phyloP scores from a whole-genome alignment of 2,888 invertebrate genomes.

The Chloroclystis v-ata region DNA sequence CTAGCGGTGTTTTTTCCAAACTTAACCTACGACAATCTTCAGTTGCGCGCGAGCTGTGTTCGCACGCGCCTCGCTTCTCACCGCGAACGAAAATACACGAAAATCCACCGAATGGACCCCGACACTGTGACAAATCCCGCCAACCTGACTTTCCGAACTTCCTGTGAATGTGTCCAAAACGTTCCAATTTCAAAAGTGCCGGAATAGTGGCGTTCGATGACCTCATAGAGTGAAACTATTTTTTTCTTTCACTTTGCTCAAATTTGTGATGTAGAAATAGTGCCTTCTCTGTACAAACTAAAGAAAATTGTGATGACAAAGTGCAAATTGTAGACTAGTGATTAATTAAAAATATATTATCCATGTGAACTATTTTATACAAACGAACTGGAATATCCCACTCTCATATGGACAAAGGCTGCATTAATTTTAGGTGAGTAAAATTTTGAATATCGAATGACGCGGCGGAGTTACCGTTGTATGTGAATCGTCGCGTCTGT shows the following conservation, averaged over 20 bases:
- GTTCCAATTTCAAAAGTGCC: constrained; percentile 53
- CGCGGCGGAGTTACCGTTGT: constrained; percentile 24
- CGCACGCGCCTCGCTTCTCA: constrained; percentile 60
- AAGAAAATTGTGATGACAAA: constrained; percentile 66
- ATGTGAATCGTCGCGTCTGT: constrained; percentile 45
- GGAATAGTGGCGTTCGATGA: constrained; percentile 56
- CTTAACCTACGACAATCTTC: constrained; percentile 74
- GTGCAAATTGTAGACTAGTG: constrained; percentile 68
- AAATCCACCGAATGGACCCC: constrained; percentile 59
- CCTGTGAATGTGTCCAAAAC: constrained; percentile 42
- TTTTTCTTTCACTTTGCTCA: constrained; percentile 65
- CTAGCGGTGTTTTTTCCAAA: constrained; percentile 70
- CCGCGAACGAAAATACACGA: constrained; percentile 50
- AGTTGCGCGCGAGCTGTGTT: constrained; percentile 73
- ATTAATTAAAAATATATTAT: constrained; percentile 43
- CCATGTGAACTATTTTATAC: constrained; percentile 48
- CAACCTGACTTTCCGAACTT: constrained; percentile 50
- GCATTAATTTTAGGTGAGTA: constrained; percentile 57
- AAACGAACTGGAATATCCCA: constrained; percentile 36
- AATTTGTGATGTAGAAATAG: constrained; percentile 71
- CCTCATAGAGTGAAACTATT: constrained; percentile 60
- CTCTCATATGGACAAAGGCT: constrained; percentile 59
- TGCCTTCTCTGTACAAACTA: constrained; percentile 68
- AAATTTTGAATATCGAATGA: constrained; percentile 23
- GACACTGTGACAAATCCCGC: constrained; percentile 42